Evolutionary conservation across 1,140 invertebrate genomes (phyloP).

Genomic region (Orchesella cincta): DNA sequence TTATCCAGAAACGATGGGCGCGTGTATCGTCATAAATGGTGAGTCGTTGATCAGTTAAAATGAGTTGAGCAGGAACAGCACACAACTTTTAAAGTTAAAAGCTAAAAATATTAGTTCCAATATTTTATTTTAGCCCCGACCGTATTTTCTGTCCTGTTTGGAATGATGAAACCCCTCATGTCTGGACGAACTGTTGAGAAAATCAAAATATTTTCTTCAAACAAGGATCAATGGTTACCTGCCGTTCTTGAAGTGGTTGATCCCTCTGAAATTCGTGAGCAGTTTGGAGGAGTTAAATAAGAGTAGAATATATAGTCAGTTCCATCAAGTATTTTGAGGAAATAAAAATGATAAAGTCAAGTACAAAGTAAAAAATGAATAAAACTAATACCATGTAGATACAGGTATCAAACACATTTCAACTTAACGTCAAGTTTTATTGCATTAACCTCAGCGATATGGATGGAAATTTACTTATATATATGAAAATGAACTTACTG

Average conservation of each 20-base stretch:
- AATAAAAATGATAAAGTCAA: not conserved
- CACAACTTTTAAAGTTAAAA: no score
- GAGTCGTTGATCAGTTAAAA: no score
- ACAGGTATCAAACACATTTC: no score
- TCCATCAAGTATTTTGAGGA: no score
- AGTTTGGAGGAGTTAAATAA: not conserved
- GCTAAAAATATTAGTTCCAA: no score
- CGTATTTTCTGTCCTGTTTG: not conserved
- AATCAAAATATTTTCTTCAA: constrained; percentile 2
- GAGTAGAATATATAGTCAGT: not conserved
- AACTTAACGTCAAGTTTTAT: no score
- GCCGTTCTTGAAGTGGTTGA: not conserved
- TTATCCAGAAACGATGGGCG: not conserved
- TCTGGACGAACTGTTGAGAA: not conserved
- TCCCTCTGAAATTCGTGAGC: not conserved
- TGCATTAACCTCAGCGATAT: no score
- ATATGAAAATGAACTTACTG: no score
- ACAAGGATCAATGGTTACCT: constrained; percentile 6
- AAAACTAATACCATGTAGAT: no score
- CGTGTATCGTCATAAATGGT: constrained; percentile 8
- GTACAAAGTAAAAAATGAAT: no score
- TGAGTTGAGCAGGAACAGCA: no score
- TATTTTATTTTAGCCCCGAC: not conserved
- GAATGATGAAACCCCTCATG: constrained; percentile 23
- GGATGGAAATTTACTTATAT: no score